Evolutionary conservation across 1,140 invertebrate species (phyloP).

Genomic region (Bombus confusus): DNA sequence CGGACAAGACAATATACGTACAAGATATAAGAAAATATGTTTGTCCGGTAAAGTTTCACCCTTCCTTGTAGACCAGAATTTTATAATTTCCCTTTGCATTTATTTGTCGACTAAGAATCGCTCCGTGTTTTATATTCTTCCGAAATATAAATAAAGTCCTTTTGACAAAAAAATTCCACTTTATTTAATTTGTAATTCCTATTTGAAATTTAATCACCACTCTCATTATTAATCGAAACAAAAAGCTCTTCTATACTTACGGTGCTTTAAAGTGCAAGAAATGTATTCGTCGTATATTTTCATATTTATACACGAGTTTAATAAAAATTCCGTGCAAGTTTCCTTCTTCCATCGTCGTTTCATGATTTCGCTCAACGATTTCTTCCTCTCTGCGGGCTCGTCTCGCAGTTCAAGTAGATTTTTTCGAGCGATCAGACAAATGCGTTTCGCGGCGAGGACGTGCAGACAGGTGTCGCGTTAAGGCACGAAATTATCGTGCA

Average conservation of each 20-base stretch:
- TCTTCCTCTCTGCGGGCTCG: no score
- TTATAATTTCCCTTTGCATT: no score
- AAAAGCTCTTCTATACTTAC: no score
- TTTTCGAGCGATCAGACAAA: neutral
- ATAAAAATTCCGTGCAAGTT: neutral
- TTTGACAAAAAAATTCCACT: neutral
- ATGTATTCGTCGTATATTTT: neutral
- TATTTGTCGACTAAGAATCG: no score
- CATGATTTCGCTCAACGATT: no score
- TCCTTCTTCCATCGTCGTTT: neutral
- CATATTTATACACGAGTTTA: neutral
- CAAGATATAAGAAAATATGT: no score
- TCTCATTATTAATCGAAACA: no score
- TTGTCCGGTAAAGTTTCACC: no score
- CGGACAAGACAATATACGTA: no score
- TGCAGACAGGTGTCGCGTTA: slow-evolving; percentile 17
- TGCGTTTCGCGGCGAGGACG: neutral
- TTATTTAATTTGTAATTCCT: neutral
- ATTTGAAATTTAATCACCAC: neutral
- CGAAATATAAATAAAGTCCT: neutral
- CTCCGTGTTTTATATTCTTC: neutral
- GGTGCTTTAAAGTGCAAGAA: no score
- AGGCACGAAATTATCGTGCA: neutral
- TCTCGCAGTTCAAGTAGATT: neutral
- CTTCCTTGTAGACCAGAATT: no score